phyloP scores from a whole-genome alignment of 2,113 vertebrate species.

The Sylvilagus bachmani region DNA sequence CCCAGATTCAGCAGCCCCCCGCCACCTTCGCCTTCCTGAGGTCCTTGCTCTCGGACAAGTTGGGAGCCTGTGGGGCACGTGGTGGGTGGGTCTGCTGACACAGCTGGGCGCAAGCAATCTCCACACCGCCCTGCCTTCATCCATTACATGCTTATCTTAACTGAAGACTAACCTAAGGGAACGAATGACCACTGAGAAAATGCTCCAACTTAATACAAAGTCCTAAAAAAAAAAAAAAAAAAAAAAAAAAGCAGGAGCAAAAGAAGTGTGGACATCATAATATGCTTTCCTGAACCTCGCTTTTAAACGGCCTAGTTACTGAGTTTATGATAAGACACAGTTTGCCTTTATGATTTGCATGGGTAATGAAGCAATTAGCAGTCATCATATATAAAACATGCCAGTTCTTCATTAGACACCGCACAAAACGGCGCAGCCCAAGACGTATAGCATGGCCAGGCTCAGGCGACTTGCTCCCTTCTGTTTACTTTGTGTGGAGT shows the following conservation, averaged over 20 bases:
- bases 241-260: constrained; percentile 67
- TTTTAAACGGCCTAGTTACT: constrained; percentile 88
- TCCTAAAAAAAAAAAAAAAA: constrained; percentile 80
- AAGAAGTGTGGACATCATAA: constrained; percentile 86
- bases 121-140: constrained; percentile 54
- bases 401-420: constrained; percentile 87
- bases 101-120: constrained; percentile 67
- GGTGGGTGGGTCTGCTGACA: constrained; percentile 59
- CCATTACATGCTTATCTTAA: constrained; percentile 85
- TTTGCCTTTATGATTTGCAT: constrained; percentile 91
- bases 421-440: constrained; percentile 81
- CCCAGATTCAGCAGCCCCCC: not conserved
- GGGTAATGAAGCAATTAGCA: constrained; percentile 91
- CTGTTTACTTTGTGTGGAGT: constrained; percentile 58
- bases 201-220: constrained; percentile 85
- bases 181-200: constrained; percentile 84
- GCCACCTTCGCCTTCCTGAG: not conserved
- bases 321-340: constrained; percentile 88
- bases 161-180: constrained; percentile 85
- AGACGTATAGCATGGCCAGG: constrained; percentile 68
- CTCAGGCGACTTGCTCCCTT: constrained; percentile 67
- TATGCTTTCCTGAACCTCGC: constrained; percentile 77
- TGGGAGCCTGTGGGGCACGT: not conserved
- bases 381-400: constrained; percentile 90
- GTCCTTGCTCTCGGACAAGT: not conserved